Evolutionary conservation across 2,888 invertebrate genomes (phyloP).

Genomic region (Heliconius ismenius): DNA sequence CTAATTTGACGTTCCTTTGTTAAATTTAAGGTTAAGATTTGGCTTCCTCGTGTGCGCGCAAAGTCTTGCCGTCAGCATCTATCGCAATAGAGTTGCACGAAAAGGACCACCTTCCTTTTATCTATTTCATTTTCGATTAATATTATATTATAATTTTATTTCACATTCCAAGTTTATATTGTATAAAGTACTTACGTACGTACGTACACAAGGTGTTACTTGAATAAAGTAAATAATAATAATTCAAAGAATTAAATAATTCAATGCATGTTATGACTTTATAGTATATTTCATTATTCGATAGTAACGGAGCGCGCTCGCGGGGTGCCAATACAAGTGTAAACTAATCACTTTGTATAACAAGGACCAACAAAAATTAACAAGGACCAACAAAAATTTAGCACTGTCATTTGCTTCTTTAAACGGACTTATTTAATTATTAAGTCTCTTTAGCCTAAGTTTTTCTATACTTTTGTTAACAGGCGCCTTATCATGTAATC

Average conservation of each 20-base stretch:
- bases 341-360: background rate
- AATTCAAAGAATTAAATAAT: background rate
- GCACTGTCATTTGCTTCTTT: conserved; percentile 32
- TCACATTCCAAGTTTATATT: conserved; percentile 27
- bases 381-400: conserved; percentile 18
- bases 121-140: no score
- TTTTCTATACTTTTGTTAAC: conserved; percentile 33
- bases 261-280: background rate
- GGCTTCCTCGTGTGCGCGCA: conserved; percentile 8
- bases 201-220: background rate
- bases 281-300: background rate
- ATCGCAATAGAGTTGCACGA: background rate
- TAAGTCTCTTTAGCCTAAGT: conserved; percentile 35
- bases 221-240: no score
- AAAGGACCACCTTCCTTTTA: no score
- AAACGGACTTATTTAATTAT: conserved; percentile 26
- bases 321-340: conserved; percentile 15
- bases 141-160: conserved; percentile 10
- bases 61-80: background rate
- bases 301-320: conserved; percentile 13
- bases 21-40: conserved; percentile 22
- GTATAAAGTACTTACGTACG: background rate
- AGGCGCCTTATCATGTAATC: conserved; percentile 36
- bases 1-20: conserved; percentile 30
- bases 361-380: conserved; percentile 15